Conservation (phyloP, 2,113 vertebrate species). For the Macroglossus sobrinus region DNA sequence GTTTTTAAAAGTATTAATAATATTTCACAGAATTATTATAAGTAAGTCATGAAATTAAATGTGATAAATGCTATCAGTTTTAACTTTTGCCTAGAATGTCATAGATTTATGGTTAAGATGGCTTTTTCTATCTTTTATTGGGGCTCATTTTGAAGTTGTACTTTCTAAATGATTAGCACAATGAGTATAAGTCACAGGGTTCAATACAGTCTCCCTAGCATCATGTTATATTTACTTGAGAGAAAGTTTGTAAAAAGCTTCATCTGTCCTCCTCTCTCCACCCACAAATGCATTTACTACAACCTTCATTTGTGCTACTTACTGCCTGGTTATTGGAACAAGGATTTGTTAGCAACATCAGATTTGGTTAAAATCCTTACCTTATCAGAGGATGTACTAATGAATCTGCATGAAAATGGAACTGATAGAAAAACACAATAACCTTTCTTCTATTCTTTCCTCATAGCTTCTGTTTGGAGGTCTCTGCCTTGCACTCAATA, state of each 20-base stretch:
- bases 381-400: background rate
- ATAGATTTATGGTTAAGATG: background rate
- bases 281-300: background rate
- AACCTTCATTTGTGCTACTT: background rate
- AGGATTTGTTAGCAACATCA: background rate
- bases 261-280: accelerated
- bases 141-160: background rate
- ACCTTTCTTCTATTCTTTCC: background rate
- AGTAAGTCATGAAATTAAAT: background rate
- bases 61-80: background rate
- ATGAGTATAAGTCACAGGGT: background rate
- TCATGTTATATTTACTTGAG: background rate
- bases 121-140: background rate
- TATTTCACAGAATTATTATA: background rate
- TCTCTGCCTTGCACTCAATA: background rate
- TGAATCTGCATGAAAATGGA: background rate
- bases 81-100: background rate
- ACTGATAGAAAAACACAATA: background rate
- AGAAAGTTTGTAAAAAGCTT: background rate
- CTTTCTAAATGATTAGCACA: background rate
- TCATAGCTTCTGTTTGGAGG: background rate
- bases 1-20: background rate
- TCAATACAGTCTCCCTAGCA: background rate
- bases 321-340: background rate
- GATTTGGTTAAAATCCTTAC: background rate